These are phyloP conservation scores for Psix sp. DNA, from an alignment of 1,140 invertebrate species.

Conservation along the genomic window DNA sequence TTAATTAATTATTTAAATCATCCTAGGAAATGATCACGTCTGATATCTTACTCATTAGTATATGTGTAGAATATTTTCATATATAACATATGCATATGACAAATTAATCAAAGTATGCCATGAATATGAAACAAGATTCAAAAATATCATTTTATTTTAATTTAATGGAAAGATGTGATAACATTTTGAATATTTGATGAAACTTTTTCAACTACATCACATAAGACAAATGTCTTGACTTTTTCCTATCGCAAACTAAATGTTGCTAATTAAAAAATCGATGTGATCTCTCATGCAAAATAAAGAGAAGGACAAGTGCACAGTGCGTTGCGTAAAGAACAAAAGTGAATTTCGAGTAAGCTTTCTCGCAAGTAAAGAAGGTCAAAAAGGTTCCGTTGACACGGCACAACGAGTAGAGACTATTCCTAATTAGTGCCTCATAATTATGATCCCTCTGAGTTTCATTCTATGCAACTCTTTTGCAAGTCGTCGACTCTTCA, in stretches of 20 bases:
- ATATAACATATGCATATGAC: too few species aligned
- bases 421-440: slow-evolving; percentile 48
- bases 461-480: slow-evolving; percentile 33
- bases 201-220: too few species aligned
- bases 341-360: slow-evolving; percentile 35
- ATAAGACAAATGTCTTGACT: too few species aligned
- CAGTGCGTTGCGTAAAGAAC: slow-evolving; percentile 16
- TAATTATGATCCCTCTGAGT: slow-evolving; percentile 42
- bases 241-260: slow-evolving; percentile 6
- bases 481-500: slow-evolving; percentile 15
- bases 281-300: background rate
- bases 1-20: too few species aligned
- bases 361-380: slow-evolving; percentile 20
- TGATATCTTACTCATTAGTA: too few species aligned
- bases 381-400: slow-evolving; percentile 39
- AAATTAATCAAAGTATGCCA: too few species aligned
- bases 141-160: too few species aligned
- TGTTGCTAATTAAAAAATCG: slow-evolving; percentile 12
- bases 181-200: too few species aligned
- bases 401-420: slow-evolving; percentile 24
- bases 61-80: too few species aligned
- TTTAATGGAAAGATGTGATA: too few species aligned
- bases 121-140: too few species aligned
- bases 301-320: slow-evolving; percentile 2
- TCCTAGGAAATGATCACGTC: too few species aligned